Conservation (phyloP, 2,888 invertebrate species). For the Malthinus flaveolus region DNA sequence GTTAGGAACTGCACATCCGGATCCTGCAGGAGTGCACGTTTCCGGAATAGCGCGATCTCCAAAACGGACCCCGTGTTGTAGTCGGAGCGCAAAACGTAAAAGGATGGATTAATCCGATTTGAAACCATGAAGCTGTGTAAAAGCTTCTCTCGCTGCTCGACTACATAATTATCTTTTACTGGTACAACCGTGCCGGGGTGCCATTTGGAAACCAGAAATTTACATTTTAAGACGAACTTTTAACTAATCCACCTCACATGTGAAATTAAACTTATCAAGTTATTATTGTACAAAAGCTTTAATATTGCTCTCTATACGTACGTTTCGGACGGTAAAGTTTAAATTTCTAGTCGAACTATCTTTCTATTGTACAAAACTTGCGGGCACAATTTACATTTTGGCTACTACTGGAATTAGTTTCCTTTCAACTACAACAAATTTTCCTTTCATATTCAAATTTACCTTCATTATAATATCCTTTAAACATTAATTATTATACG, state of each 20-base stretch:
- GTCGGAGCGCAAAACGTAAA: slow-evolving; percentile 25
- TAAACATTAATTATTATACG: too few species aligned
- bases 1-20: slow-evolving; percentile 30
- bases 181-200: slow-evolving; percentile 26
- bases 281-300: slow-evolving; percentile 2
- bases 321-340: background rate
- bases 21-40: slow-evolving; percentile 28
- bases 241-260: slow-evolving; percentile 42
- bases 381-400: background rate
- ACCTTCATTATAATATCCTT: too few species aligned
- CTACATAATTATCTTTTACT: slow-evolving; percentile 53
- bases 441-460: too few species aligned
- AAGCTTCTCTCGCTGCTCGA: slow-evolving; percentile 47
- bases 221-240: slow-evolving; percentile 51
- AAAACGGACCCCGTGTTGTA: slow-evolving; percentile 23
- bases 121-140: slow-evolving; percentile 54
- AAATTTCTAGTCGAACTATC: slow-evolving; percentile 7
- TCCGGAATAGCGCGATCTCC: slow-evolving; percentile 30
- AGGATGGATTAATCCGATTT: slow-evolving; percentile 54
- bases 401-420: background rate
- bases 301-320: background rate
- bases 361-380: background rate
- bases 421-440: too few species aligned
- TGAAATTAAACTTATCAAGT: slow-evolving; percentile 19
- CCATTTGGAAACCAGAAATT: slow-evolving; percentile 48